These are phyloP conservation scores for Epinephelus awoara DNA, from an alignment of 2,797 vertebrate genomes.

Conservation along the genomic window DNA sequence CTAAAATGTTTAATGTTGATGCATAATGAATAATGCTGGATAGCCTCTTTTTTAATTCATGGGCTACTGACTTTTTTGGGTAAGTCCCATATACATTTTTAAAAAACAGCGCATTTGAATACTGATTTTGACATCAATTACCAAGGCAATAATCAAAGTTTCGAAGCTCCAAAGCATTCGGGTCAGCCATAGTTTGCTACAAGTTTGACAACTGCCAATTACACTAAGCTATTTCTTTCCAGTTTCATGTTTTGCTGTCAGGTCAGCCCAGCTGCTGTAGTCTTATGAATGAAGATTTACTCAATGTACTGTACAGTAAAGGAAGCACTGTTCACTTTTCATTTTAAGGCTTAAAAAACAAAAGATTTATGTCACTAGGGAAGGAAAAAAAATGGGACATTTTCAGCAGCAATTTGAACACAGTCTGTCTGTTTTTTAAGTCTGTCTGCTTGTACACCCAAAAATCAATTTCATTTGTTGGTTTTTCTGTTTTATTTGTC, in stretches of 20 bases:
- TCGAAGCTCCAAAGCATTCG: too few relatives aligned
- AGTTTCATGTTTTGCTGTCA: background rate
- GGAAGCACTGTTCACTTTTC: constrained; percentile 23
- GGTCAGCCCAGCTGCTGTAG: background rate
- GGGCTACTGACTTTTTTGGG: too few relatives aligned
- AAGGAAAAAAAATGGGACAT: constrained; percentile 9
- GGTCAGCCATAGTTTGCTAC: background rate
- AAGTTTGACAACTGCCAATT: background rate
- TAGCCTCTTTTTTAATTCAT: too few relatives aligned
- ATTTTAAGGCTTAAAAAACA: constrained; percentile 21
- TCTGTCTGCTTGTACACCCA: constrained; percentile 21
- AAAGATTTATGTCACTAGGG: constrained; percentile 24
- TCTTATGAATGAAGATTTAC: constrained; percentile 20
- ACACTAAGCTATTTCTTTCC: background rate
- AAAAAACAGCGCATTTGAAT: too few relatives aligned
- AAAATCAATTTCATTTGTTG: constrained; percentile 10
- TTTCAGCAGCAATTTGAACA: constrained; percentile 23
- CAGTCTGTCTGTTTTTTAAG: constrained; percentile 38
- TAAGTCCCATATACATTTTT: too few relatives aligned
- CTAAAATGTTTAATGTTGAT: too few relatives aligned
- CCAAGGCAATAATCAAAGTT: too few relatives aligned
- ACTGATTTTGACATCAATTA: too few relatives aligned
- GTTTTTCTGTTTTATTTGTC: constrained; percentile 14
- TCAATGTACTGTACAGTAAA: constrained; percentile 25
- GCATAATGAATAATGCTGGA: too few relatives aligned